Conservation (phyloP, 2,797 vertebrate genomes). For the Erpetoichthys calabaricus region DNA sequence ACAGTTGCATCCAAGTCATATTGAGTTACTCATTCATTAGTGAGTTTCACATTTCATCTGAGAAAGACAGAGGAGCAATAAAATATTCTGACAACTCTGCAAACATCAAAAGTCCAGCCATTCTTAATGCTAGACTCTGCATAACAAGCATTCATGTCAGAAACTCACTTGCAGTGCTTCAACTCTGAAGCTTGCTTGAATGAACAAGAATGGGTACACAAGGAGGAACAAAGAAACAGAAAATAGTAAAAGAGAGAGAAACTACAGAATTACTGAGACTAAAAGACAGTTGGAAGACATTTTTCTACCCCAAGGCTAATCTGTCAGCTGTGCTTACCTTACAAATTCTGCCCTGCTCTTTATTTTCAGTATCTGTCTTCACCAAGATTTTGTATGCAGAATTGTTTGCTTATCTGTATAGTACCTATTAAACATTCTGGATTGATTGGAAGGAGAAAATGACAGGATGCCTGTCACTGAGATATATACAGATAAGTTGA, state of each 20-base stretch:
- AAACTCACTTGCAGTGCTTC: conserved; percentile 2
- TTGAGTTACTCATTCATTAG: background rate
- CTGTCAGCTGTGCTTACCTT: conserved; percentile 15
- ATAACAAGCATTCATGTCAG: conserved; percentile 9
- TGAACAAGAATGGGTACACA: conserved; percentile 1
- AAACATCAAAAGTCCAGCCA: conserved; percentile 2
- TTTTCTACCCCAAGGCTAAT: conserved; percentile 16
- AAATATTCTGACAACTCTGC: conserved; percentile 4
- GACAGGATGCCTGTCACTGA: too few relatives aligned
- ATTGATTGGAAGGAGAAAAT: conserved; percentile 8
- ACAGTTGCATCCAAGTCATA: background rate
- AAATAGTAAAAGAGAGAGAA: conserved; percentile 15
- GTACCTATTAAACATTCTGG: conserved; percentile 14
- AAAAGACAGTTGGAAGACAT: conserved; percentile 15
- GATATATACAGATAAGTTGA: too few relatives aligned
- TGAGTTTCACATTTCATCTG: background rate
- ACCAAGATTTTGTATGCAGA: conserved; percentile 2
- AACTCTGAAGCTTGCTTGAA: conserved; percentile 11
- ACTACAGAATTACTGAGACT: conserved; percentile 14
- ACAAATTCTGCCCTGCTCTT: conserved; percentile 7
- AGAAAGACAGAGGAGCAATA: background rate
- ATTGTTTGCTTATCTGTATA: background rate
- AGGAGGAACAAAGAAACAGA: conserved; percentile 21
- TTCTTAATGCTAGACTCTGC: conserved; percentile 5
- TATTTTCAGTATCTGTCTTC: conserved; percentile 2